Conservation (phyloP, 1,140 invertebrate genomes). For the Neoseiulus cucumeris region DNA sequence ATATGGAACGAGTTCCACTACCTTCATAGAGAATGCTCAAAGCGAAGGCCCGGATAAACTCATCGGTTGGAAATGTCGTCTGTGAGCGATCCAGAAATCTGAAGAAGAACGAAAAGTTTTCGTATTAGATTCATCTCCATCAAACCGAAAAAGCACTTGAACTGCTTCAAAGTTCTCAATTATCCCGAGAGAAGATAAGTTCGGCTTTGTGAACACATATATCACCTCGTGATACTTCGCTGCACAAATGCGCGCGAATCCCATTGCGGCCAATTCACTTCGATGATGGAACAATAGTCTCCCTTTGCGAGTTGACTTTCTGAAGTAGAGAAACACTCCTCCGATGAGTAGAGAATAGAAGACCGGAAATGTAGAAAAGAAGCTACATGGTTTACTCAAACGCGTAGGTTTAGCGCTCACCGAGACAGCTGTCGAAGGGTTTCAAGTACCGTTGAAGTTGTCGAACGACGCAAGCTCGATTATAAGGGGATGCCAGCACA, state of each 20-base stretch:
- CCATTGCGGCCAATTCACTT: background rate
- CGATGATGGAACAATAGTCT: conserved; percentile 4
- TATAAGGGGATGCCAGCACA: background rate
- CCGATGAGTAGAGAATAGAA: background rate
- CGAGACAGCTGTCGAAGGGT: background rate
- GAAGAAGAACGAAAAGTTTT: background rate
- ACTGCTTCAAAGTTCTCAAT: no score
- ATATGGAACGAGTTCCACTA: background rate
- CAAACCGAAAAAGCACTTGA: no score
- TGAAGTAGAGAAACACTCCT: background rate
- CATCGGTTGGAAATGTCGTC: conserved; percentile 1
- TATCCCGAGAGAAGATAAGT: no score
- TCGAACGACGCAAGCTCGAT: conserved; percentile 1
- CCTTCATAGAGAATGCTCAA: conserved; percentile 8
- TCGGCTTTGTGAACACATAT: background rate
- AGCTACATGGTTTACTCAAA: background rate
- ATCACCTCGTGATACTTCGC: background rate
- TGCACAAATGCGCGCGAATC: background rate
- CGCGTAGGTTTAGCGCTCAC: no score
- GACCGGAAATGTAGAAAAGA: background rate
- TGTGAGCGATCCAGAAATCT: background rate
- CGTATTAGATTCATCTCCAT: background rate
- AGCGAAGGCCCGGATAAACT: background rate
- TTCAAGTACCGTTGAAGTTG: background rate
- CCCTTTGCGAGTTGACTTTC: background rate